Conservation (phyloP, 2,888 invertebrate genomes). For the Stictocephala bisonia region DNA sequence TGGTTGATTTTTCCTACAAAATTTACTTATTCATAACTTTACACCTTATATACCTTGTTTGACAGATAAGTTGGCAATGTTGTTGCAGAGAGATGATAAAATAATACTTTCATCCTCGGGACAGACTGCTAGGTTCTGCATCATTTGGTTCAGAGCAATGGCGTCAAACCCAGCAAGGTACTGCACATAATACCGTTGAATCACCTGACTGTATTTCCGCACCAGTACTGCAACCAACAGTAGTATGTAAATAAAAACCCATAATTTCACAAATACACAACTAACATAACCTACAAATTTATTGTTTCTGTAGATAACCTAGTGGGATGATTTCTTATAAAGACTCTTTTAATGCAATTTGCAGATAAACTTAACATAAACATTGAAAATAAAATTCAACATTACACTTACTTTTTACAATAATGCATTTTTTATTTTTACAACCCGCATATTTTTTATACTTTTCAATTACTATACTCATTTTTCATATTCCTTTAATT, state of each 20-base stretch:
- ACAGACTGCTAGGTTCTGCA: constrained; percentile 84
- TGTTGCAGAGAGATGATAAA: constrained; percentile 90
- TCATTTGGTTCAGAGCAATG: constrained; percentile 85
- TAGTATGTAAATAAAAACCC: not conserved
- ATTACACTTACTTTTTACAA: too few species aligned
- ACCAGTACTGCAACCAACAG: constrained; percentile 72
- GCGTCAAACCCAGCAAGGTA: constrained; percentile 97
- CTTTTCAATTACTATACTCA: too few species aligned
- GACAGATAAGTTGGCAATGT: constrained; percentile 84
- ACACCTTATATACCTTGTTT: constrained; percentile 74
- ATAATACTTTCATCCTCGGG: constrained; percentile 97
- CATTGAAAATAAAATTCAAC: too few species aligned
- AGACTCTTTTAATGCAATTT: too few species aligned
- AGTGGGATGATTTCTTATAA: too few species aligned
- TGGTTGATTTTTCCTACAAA: too few species aligned
- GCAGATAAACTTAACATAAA: too few species aligned
- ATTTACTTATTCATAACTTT: too few species aligned
- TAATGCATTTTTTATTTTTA: too few species aligned
- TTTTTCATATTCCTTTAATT: too few species aligned
- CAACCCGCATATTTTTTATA: too few species aligned
- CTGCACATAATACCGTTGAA: constrained; percentile 98
- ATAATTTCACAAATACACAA: not conserved
- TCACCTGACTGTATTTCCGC: constrained; percentile 95
- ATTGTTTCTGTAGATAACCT: not conserved
- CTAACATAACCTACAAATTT: not conserved